Percentiles rank a stretch among this genome's conserved stretches.
Conservation (phyloP, 2,113 vertebrate species). For the Mormyrus iriodes region DNA sequence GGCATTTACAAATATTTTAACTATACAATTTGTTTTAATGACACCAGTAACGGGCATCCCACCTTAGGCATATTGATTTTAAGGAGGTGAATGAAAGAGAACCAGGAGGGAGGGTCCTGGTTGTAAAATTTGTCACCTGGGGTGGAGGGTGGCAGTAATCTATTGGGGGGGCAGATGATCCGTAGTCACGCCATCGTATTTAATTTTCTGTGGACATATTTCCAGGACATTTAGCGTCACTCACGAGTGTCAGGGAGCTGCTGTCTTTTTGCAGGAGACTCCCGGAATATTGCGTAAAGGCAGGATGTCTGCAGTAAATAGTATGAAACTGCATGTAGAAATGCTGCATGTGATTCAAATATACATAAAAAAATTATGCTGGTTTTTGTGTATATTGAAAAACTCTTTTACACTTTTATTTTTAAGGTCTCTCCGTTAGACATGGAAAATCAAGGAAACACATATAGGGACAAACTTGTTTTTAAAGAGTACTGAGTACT, state of each 20-base stretch:
- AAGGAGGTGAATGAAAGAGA: not conserved
- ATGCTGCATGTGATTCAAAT: not conserved
- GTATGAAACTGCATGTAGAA: not conserved
- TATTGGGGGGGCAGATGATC: not conserved
- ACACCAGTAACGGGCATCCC: not conserved
- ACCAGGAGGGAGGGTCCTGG: not conserved
- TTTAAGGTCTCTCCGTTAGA: not conserved
- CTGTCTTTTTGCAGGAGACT: too few relatives aligned
- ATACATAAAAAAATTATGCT: not conserved
- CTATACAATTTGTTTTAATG: not conserved
- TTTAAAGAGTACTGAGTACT: not conserved
- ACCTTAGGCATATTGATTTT: too few relatives aligned
- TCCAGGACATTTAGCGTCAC: not conserved
- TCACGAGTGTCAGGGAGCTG: not conserved
- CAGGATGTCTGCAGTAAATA: not conserved
- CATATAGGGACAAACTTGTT: not conserved
- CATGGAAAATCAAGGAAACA: not conserved
- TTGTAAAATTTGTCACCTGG: too few relatives aligned
- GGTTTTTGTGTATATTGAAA: not conserved
- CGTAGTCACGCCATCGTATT: not conserved
- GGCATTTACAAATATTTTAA: not conserved
- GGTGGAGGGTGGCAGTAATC: not conserved
- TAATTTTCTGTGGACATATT: not conserved
- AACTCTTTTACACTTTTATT: not conserved
- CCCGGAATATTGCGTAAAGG: not conserved